Percentiles rank a stretch among this genome's conserved stretches.
These are phyloP conservation scores for Acrocephalus scirpaceus DNA, from an alignment of 2,797 vertebrate genomes.

Conservation along the genomic window DNA sequence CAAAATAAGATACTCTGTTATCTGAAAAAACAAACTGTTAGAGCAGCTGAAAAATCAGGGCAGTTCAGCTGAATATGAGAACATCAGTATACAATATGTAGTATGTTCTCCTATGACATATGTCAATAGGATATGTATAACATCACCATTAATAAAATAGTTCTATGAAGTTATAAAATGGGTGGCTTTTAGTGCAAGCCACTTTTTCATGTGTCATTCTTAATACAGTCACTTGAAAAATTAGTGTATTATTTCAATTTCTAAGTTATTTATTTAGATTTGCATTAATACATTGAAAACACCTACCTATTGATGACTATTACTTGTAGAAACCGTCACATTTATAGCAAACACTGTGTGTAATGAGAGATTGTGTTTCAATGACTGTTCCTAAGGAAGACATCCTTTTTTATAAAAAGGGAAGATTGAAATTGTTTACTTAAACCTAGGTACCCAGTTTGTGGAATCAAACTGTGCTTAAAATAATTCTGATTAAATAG, in stretches of 20 bases:
- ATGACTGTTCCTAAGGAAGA: not conserved
- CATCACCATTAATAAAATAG: not conserved
- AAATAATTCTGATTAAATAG: conserved; percentile 6
- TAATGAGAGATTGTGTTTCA: not conserved
- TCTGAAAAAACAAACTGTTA: not conserved
- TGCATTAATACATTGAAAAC: not conserved
- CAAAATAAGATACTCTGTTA: not conserved
- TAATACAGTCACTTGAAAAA: not conserved
- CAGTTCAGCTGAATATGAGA: not conserved
- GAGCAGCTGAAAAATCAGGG: not conserved
- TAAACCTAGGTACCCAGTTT: not conserved
- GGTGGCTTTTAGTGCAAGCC: not conserved
- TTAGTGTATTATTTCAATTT: not conserved
- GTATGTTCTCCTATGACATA: not conserved
- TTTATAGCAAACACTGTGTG: not conserved
- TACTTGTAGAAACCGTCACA: not conserved
- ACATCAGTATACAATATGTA: not conserved
- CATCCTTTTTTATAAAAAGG: not conserved
- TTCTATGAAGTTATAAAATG: not conserved
- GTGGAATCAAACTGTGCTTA: not conserved
- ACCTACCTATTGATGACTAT: not conserved
- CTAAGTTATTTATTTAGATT: not conserved
- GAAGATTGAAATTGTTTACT: not conserved
- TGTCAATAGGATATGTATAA: not conserved
- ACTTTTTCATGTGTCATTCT: not conserved